These are phyloP conservation scores for Phyllotreta cruciferae DNA, from an alignment of 2,888 invertebrate genomes.

Conservation along the genomic window DNA sequence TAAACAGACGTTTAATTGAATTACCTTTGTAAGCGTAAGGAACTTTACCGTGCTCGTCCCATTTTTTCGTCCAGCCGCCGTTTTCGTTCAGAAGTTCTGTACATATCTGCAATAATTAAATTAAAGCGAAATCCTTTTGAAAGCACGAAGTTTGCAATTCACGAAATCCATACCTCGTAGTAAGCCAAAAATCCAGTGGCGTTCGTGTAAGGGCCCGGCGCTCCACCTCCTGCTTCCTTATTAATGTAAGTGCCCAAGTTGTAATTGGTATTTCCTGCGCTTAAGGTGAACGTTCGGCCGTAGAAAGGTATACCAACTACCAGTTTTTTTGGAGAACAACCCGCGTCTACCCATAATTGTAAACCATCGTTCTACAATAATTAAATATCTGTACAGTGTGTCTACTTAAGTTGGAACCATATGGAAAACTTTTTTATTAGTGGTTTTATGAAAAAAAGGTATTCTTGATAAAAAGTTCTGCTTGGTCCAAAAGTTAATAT, in stretches of 20 bases:
- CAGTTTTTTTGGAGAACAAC: constrained; percentile 85
- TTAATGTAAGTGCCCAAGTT: constrained; percentile 86
- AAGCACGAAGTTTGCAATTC: too few relatives aligned
- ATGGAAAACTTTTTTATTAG: too few relatives aligned
- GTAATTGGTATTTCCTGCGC: constrained; percentile 83
- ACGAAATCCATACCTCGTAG: constrained; percentile 70
- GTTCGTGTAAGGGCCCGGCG: constrained; percentile 84
- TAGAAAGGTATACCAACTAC: constrained; percentile 91
- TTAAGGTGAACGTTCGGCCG: constrained; percentile 83
- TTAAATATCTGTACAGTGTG: too few relatives aligned
- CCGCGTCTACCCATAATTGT: constrained; percentile 86
- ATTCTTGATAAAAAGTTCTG: too few relatives aligned
- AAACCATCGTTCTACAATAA: constrained; percentile 82
- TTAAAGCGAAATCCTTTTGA: too few relatives aligned
- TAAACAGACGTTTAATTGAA: constrained; percentile 24
- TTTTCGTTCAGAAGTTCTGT: constrained; percentile 73
- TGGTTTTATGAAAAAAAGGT: too few relatives aligned
- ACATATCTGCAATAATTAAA: constrained; percentile 69
- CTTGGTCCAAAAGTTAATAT: too few relatives aligned
- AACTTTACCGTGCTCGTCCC: constrained; percentile 83
- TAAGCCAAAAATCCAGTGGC: constrained; percentile 88
- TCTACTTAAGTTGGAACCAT: too few relatives aligned
- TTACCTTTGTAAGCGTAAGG: constrained; percentile 84
- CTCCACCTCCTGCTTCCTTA: constrained; percentile 88
- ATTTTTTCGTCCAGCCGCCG: constrained; percentile 81